Conservation (phyloP, 2,888 invertebrate species). For the Drosophila mulleri region DNA sequence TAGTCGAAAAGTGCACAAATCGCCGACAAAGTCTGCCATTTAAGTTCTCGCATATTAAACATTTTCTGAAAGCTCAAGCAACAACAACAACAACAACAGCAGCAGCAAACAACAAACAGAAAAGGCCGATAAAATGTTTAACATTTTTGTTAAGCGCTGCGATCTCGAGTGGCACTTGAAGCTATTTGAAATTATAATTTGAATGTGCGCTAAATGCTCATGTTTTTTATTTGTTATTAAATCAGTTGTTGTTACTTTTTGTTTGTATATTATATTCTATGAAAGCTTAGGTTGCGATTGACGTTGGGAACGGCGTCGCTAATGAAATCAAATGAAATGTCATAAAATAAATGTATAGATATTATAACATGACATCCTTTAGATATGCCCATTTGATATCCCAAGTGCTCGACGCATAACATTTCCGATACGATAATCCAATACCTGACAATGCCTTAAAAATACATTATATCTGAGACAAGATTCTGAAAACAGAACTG, state of each 20-base stretch:
- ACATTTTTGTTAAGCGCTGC: slow-evolving; percentile 69
- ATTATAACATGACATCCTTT: slow-evolving; percentile 70
- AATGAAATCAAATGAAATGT: slow-evolving; percentile 71
- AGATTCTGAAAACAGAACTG: slow-evolving; percentile 19
- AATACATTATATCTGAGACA: slow-evolving; percentile 2
- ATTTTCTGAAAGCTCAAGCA: slow-evolving; percentile 6
- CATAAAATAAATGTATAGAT: slow-evolving; percentile 63
- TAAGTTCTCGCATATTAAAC: slow-evolving; percentile 66
- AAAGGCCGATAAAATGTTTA: slow-evolving; percentile 67
- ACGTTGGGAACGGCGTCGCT: slow-evolving; percentile 47
- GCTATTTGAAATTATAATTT: slow-evolving; percentile 80
- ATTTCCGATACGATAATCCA: slow-evolving; percentile 60
- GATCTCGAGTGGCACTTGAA: slow-evolving; percentile 75
- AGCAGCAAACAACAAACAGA: slow-evolving; percentile 33
- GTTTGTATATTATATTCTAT: slow-evolving; percentile 7
- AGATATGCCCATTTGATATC: slow-evolving; percentile 65
- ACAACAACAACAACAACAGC: slow-evolving; percentile 27
- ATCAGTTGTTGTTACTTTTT: slow-evolving; percentile 37
- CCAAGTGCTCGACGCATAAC: slow-evolving; percentile 41
- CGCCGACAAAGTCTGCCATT: slow-evolving; percentile 71
- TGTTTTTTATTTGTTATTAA: slow-evolving; percentile 53
- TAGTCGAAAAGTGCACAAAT: slow-evolving; percentile 52
- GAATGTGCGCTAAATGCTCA: slow-evolving; percentile 72
- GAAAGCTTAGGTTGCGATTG: slow-evolving; percentile 32
- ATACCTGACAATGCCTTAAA: slow-evolving; percentile 27